Conservation (phyloP, 1,140 invertebrate species). For the Bombus superbus region DNA sequence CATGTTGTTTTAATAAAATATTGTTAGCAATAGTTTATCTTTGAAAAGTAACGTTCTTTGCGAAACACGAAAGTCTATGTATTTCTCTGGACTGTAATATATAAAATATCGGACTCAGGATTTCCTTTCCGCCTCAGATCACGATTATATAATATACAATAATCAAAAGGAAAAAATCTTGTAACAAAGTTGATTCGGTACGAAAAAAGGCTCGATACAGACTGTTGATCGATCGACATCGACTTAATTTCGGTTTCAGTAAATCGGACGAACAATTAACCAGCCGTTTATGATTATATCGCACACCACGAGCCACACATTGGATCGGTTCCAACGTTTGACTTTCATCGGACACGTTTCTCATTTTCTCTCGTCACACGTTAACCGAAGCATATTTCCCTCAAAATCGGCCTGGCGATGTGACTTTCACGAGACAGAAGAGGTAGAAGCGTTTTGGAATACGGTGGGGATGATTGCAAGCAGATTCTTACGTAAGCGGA, state of each 20-base stretch:
- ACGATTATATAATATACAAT: slow-evolving; percentile 43
- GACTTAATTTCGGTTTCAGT: neutral
- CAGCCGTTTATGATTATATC: slow-evolving; percentile 45
- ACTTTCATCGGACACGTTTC: slow-evolving; percentile 61
- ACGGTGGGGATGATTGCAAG: slow-evolving; percentile 29
- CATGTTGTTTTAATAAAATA: neutral
- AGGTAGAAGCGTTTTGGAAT: slow-evolving; percentile 25
- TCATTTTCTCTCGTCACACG: slow-evolving; percentile 55
- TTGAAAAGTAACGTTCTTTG: slow-evolving; percentile 7
- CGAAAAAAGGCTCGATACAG: no score
- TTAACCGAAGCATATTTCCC: slow-evolving; percentile 56
- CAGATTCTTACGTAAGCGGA: slow-evolving; percentile 24
- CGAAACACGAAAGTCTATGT: slow-evolving; percentile 3
- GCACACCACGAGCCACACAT: slow-evolving; percentile 6
- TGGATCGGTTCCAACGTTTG: slow-evolving; percentile 60
- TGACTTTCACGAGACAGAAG: slow-evolving; percentile 49
- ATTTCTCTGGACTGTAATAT: neutral
- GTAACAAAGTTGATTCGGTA: neutral
- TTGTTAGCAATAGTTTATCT: neutral
- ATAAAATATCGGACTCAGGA: slow-evolving; percentile 8
- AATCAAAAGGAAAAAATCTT: neutral
- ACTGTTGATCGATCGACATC: neutral
- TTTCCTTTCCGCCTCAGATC: slow-evolving; percentile 59
- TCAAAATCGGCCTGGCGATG: slow-evolving; percentile 51
- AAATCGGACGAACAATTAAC: slow-evolving; percentile 43